Evolutionary conservation across 2,888 invertebrate genomes (phyloP).

Genomic region (Limnephilus lunatus): DNA sequence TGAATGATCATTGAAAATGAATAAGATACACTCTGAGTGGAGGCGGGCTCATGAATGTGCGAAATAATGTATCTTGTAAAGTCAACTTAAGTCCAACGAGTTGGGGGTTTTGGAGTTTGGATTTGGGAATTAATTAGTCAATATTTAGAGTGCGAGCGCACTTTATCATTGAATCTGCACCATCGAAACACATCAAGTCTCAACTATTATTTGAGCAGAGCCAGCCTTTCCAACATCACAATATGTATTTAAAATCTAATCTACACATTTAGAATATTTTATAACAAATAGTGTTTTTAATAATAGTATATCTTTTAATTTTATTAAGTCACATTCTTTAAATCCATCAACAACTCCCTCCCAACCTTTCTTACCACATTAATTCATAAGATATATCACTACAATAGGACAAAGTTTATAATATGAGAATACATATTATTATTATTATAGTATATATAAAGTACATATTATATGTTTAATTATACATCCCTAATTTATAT

Average conservation of each 20-base stretch:
- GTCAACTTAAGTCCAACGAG: neutral
- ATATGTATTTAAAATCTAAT: conserved; percentile 26
- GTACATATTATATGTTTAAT: neutral
- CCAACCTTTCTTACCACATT: neutral
- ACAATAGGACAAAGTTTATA: conserved; percentile 23
- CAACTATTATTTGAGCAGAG: conserved; percentile 27
- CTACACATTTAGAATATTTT: conserved; percentile 40
- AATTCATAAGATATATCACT: conserved; percentile 41
- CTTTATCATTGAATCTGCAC: neutral
- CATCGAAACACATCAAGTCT: neutral
- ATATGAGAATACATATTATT: neutral
- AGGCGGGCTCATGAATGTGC: neutral
- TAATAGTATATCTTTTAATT: conserved; percentile 22
- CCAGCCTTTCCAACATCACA: conserved; percentile 12
- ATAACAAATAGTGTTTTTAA: neutral
- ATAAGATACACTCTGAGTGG: neutral
- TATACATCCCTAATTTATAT: neutral
- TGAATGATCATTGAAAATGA: neutral
- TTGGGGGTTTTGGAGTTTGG: neutral
- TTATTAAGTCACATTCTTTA: conserved; percentile 41
- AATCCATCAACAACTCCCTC: conserved; percentile 26
- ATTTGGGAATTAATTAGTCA: neutral
- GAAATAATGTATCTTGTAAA: neutral
- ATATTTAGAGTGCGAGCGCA: neutral
- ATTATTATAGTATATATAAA: neutral